phyloP scores from a whole-genome alignment of 2,797 vertebrate species.

The Clarias pachynema region DNA sequence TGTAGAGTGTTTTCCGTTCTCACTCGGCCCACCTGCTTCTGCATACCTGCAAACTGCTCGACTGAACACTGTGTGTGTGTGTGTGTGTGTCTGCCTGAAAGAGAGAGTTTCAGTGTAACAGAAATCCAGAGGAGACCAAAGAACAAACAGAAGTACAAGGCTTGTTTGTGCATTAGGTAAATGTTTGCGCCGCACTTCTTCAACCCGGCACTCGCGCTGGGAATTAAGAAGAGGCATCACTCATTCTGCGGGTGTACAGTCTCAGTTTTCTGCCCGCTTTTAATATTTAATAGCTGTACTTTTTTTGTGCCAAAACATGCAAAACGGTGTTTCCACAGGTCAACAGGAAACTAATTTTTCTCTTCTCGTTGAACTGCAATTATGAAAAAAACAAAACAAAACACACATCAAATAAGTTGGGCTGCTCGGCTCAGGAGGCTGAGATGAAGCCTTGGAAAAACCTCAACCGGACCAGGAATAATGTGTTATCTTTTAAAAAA shows the following conservation, averaged over 20 bases:
- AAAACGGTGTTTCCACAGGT: conserved; percentile 35
- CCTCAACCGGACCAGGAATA: conserved; percentile 34
- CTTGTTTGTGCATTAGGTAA: conserved; percentile 41
- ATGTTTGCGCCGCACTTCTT: conserved; percentile 43
- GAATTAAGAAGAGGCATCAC: conserved; percentile 30
- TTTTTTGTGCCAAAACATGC: conserved; percentile 40
- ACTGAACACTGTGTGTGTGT: conserved; percentile 23
- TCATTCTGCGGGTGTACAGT: background rate
- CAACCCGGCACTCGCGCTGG: conserved; percentile 12
- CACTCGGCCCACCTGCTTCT: conserved; percentile 26
- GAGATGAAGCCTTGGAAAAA: conserved; percentile 21
- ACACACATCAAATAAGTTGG: conserved; percentile 18
- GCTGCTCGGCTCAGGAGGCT: conserved; percentile 32
- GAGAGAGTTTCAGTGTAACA: conserved; percentile 3
- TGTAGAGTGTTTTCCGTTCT: conserved; percentile 12
- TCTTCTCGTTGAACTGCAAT: background rate
- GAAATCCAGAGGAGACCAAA: conserved; percentile 28
- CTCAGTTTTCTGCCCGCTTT: conserved; percentile 15
- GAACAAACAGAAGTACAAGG: conserved; percentile 37
- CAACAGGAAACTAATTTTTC: conserved; percentile 35
- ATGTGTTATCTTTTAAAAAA: conserved; percentile 43
- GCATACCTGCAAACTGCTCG: conserved; percentile 26
- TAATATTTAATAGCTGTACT: conserved; percentile 24
- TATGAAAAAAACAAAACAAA: background rate
- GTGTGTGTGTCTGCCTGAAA: conserved; percentile 17